Evolutionary conservation across 2,797 vertebrate genomes (phyloP), one percentile per base, ranked within the genome.

Genomic region (Gambelia wislizenii): DNA sequence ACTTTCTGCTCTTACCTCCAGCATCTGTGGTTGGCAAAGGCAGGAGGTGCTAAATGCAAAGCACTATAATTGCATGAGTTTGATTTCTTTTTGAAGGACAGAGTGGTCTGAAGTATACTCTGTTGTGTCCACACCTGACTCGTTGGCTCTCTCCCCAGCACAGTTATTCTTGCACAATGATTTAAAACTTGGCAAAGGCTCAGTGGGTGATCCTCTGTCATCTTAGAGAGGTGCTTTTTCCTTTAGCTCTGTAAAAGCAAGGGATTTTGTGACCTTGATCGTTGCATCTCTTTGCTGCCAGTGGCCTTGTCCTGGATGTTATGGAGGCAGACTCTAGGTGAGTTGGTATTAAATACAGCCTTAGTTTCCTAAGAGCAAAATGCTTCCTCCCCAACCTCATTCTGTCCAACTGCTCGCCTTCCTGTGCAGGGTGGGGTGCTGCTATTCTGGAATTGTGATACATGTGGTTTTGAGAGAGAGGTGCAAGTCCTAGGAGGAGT

Each of bases 311-410:
- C 7, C n/a, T 14, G 18, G 47, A 30, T 39, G 30, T 67, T 36
- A 79, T 47, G 44, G 44, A 59, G 36, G 27, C 39, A 39, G 74
- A 33, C 30, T 33, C 6, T 91, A 92, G 56, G 92, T 91, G 87
- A 74, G 81, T 88, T 89, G 80, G 89, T 90, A 91, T 90, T 92
- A 94, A 83, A 89, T 90, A 86, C 84, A 56, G 86, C 75, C 89
- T 93, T 93, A 70, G 91, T 93, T 93, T 92, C 90, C 89, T 90
- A 82, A 91, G 87, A 52, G 81, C 74, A 92, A 92, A 86, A 80
- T 84, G 44, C 52, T 78, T 64, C 83, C 89, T 94, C 93, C 90
- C 94, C 30, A 89, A 85, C 91, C 89, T 84, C 91, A 81, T 39
- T 74, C 64, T 74, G 88, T 91, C 91, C 36, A 78, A 90, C 87